These are phyloP conservation scores for Knipowitschia caucasica DNA, from an alignment of 2,797 vertebrate species.

Conservation along the genomic window DNA sequence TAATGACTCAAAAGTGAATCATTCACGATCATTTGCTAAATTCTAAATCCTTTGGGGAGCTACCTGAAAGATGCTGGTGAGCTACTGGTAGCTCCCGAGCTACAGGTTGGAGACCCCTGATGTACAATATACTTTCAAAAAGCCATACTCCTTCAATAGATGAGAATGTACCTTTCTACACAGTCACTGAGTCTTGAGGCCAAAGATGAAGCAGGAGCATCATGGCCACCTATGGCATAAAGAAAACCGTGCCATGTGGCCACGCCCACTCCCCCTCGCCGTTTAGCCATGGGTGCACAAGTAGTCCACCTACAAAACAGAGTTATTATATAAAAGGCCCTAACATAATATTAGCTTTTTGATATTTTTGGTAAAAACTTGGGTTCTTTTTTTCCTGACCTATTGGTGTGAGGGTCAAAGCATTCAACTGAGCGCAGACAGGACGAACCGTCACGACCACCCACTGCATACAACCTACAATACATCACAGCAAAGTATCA, in stretches of 20 bases:
- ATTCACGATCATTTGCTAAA: too few species aligned
- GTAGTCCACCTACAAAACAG: slow-evolving; percentile 83
- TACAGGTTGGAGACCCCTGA: too few species aligned
- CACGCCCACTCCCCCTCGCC: slow-evolving; percentile 94
- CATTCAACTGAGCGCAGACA: slow-evolving; percentile 97
- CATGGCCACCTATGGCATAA: slow-evolving; percentile 95
- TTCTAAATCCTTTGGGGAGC: too few species aligned
- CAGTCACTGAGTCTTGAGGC: slow-evolving; percentile 94
- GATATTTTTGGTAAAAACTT: too few species aligned
- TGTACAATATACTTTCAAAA: too few species aligned
- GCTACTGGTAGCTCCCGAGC: too few species aligned
- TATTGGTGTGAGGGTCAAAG: slow-evolving; percentile 98
- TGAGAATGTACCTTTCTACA: slow-evolving; percentile 86
- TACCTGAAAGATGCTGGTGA: too few species aligned
- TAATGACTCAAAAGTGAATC: too few species aligned
- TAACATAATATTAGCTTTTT: neutral
- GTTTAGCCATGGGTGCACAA: slow-evolving; percentile 95
- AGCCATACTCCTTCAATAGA: neutral
- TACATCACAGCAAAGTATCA: slow-evolving; percentile 32
- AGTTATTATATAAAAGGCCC: neutral
- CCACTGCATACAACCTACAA: slow-evolving; percentile 91
- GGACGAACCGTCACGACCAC: slow-evolving; percentile 94
- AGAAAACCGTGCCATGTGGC: slow-evolving; percentile 95
- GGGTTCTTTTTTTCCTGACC: slow-evolving; percentile 66
- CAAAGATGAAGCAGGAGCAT: slow-evolving; percentile 91